Conservation (phyloP, 2,888 invertebrate genomes). For the Tipula lateralis region DNA sequence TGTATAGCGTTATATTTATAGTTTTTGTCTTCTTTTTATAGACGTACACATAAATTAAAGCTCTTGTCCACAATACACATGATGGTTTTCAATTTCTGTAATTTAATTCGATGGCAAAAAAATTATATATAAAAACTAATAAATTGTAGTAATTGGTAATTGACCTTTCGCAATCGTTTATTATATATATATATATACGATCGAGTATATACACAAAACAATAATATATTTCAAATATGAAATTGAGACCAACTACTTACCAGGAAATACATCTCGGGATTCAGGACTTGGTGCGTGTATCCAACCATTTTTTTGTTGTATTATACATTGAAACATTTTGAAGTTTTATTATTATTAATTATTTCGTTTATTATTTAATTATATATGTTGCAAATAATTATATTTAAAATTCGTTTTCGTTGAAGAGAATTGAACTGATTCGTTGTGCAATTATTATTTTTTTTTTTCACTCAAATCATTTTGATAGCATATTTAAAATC, state of each 20-base stretch:
- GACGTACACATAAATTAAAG: not conserved
- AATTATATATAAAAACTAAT: not conserved
- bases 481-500: not conserved
- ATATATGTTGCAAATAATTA: not conserved
- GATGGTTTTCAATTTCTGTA: conserved; percentile 5
- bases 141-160: not conserved
- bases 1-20: not conserved
- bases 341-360: conserved; percentile 29
- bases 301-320: conserved; percentile 74
- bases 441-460: not conserved
- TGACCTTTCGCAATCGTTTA: not conserved
- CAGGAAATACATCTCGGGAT: conserved; percentile 69
- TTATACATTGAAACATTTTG: conserved; percentile 76
- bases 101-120: conserved; percentile 4
- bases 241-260: conserved; percentile 48
- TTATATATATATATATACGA: not conserved
- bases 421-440: not conserved
- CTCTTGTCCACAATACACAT: not conserved
- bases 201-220: not conserved
- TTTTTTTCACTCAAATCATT: not conserved
- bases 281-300: conserved; percentile 65
- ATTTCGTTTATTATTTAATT: no score
- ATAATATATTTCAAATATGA: not conserved
- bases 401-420: not conserved
- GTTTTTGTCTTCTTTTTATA: not conserved